Conservation (phyloP, 2,797 vertebrate species). For the Periophthalmus magnuspinnatus region DNA sequence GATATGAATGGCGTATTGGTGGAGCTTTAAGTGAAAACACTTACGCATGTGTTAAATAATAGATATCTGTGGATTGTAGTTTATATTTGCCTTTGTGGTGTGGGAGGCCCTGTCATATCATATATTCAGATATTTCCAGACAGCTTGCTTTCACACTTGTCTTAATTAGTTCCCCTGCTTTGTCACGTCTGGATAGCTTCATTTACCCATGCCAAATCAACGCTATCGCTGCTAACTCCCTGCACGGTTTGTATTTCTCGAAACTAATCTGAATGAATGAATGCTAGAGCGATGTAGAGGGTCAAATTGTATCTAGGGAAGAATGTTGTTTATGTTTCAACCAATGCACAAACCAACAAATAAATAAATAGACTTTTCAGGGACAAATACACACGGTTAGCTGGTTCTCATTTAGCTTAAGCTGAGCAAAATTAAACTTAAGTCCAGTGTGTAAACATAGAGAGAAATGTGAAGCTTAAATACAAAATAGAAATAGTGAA, state of each 20-base stretch:
- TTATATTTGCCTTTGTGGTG: slow-evolving; percentile 65
- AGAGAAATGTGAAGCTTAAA: no score
- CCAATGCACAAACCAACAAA: slow-evolving; percentile 2
- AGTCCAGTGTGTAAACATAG: neutral
- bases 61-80: slow-evolving; percentile 69
- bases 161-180: slow-evolving; percentile 25
- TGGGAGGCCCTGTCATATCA: slow-evolving; percentile 45
- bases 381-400: neutral
- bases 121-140: slow-evolving; percentile 37
- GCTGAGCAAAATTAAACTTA: neutral
- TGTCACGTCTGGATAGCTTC: slow-evolving; percentile 14
- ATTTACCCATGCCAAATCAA: slow-evolving; percentile 8
- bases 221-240: neutral
- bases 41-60: slow-evolving; percentile 74
- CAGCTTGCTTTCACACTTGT: slow-evolving; percentile 33
- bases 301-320: slow-evolving; percentile 3
- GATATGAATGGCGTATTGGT: slow-evolving; percentile 70
- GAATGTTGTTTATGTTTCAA: slow-evolving; percentile 10
- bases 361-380: neutral
- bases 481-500: no score
- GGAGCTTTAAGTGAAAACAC: slow-evolving; percentile 76
- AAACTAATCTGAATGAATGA: slow-evolving; percentile 5
- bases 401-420: slow-evolving; percentile 3
- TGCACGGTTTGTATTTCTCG: slow-evolving; percentile 8
- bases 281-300: neutral